Base-by-base conservation (phyloP, 2,113 vertebrate species). In the Diglossa brunneiventris region DNA sequence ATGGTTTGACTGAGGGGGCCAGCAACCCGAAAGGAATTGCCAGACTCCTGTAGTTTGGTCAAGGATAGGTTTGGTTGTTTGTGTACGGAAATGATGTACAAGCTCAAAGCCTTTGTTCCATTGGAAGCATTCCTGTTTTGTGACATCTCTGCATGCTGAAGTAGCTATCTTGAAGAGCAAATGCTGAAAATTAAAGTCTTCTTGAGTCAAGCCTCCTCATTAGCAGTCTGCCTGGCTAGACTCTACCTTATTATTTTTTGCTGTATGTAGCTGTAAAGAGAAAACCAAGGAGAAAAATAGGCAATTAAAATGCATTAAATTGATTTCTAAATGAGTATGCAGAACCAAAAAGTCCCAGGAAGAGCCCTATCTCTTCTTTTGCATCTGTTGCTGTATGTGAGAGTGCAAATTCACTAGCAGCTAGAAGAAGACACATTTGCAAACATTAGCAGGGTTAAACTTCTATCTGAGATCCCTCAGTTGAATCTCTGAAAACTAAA, bases 281-380 rank as follows among this genome's bases (percentile, higher is more conserved):
- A 96, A 91, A 95, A 87, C 53, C 70, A 77, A 89, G 93, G 93
- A 94, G 93, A 95, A 97, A 96, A 95, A 95, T 87, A 95, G 89
- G 95, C 84, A 97, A 92, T 96, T 96, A 96, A 95, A 97, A 96
- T 95, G 96, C 96, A 95, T 96, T 95, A 95, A 95, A 90, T 94
- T 92, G 94, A 95, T 95, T 91, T 96, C 87, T 77, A 95, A 96
- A 91, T 82, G 84, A 90, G 74, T 69, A 83, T 83, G 78, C 64
- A 90, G 91, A 92, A 87, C 78, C 59, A 94, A 74, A 87, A 87
- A 87, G 81, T 83, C 81, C 83, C 46, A 26, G 78, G 84, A 90
- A 95, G 87, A 94, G 31, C 84, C 37, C 39, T 58, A 55, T 95
- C 78, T 91, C 81, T 95, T 69, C 23, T 73, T 58, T 73, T 91